phyloP scores from a whole-genome alignment of 1,140 invertebrate genomes.

The Drosophila kurseongensis region DNA sequence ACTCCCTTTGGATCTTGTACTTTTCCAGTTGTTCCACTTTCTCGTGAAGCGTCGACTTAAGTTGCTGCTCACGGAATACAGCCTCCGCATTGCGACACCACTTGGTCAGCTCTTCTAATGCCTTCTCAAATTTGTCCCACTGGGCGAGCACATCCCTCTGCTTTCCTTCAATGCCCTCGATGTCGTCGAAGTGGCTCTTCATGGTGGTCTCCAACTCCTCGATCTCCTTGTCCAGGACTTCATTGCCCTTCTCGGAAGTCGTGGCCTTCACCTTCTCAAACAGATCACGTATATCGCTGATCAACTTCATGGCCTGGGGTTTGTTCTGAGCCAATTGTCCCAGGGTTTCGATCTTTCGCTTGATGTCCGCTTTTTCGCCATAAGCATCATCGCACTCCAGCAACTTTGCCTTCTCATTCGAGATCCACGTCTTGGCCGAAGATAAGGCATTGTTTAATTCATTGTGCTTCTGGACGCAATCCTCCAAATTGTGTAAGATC shows the following conservation, averaged over 20 bases:
- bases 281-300: slow-evolving; percentile 89
- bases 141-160: slow-evolving; percentile 90
- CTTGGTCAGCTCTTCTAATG: slow-evolving; percentile 91
- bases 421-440: slow-evolving; percentile 92
- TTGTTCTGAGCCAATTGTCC: slow-evolving; percentile 89
- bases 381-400: slow-evolving; percentile 90
- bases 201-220: slow-evolving; percentile 88
- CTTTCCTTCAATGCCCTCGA: slow-evolving; percentile 88
- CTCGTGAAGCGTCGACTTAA: slow-evolving; percentile 92
- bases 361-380: slow-evolving; percentile 92
- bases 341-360: slow-evolving; percentile 89
- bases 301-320: slow-evolving; percentile 89
- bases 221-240: slow-evolving; percentile 90
- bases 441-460: slow-evolving; percentile 90
- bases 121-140: slow-evolving; percentile 95
- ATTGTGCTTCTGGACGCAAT: slow-evolving; percentile 94
- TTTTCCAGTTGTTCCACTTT: slow-evolving; percentile 91
- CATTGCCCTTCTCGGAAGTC: slow-evolving; percentile 92
- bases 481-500: slow-evolving; percentile 93
- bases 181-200: slow-evolving; percentile 88
- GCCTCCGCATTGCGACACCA: slow-evolving; percentile 95
- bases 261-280: slow-evolving; percentile 90
- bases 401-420: slow-evolving; percentile 90
- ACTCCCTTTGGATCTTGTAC: slow-evolving; percentile 90
- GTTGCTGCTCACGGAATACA: slow-evolving; percentile 92